Evolutionary conservation across 2,888 invertebrate species (phyloP).

Genomic region (Brachypalpus laphriformis): DNA sequence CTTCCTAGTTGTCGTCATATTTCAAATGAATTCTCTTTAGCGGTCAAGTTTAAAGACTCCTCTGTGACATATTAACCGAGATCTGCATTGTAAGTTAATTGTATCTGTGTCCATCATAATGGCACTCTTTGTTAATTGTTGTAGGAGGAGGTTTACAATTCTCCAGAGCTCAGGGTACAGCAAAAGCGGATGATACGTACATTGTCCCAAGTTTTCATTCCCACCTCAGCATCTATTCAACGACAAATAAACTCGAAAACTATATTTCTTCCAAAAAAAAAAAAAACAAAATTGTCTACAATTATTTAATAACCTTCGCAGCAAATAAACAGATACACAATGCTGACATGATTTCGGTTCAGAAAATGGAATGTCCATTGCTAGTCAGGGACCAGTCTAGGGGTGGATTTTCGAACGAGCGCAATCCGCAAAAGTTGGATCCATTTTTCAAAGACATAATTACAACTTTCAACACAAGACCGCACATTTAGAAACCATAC

Average conservation of each 20-base stretch:
- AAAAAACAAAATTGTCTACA: not conserved
- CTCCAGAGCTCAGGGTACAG: no score
- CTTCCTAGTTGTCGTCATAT: no score
- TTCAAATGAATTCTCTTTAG: no score
- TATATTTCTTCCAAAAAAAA: not conserved
- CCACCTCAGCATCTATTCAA: no score
- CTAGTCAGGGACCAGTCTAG: not conserved
- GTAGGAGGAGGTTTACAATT: no score
- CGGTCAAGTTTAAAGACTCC: not conserved
- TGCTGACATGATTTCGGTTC: not conserved
- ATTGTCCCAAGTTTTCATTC: no score
- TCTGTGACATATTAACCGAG: not conserved
- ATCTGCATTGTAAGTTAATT: no score
- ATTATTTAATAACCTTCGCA: not conserved
- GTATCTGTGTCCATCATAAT: no score
- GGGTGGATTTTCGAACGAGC: not conserved
- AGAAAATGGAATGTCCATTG: not conserved
- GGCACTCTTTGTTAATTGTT: no score
- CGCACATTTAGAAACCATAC: constrained; percentile 47
- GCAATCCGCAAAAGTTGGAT: constrained; percentile 28
- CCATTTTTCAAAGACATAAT: constrained; percentile 49
- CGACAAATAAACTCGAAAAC: not conserved
- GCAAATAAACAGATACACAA: not conserved
- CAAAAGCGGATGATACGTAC: no score
- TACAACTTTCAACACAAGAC: constrained; percentile 57